A percentile compares a stretch with the other conserved stretches of the same genome.
Evolutionary conservation across 2,797 vertebrate genomes (phyloP).

Genomic region (Babyrousa celebensis): DNA sequence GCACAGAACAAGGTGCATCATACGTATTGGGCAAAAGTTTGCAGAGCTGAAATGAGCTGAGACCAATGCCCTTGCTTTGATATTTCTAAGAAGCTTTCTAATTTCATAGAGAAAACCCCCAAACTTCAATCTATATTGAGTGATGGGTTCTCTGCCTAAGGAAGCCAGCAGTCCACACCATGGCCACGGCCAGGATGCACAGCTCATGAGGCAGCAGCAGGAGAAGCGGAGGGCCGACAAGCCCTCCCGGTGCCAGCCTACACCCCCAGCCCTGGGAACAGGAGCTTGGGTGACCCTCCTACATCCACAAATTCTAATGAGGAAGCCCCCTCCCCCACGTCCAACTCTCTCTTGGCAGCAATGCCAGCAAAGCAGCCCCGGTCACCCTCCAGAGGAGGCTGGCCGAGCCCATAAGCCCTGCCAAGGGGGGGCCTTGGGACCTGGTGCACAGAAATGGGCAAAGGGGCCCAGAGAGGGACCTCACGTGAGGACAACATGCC

Average conservation of each 20-base stretch:
- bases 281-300: neutral
- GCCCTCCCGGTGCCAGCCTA: neutral
- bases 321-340: neutral
- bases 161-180: neutral
- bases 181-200: neutral
- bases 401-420: neutral
- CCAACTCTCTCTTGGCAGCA: neutral
- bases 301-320: neutral
- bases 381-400: neutral
- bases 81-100: neutral
- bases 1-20: fast-evolving
- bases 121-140: fast-evolving
- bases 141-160: neutral
- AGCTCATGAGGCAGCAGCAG: no score
- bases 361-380: neutral
- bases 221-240: fast-evolving
- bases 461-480: neutral
- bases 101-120: fast-evolving
- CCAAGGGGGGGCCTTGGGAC: fast-evolving
- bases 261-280: neutral
- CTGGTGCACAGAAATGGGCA: fast-evolving
- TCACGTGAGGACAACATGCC: fast-evolving
- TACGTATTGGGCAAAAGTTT: neutral
- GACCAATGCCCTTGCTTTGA: neutral
- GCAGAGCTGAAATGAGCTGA: fast-evolving